A percentile compares a stretch with the other conserved stretches of the same genome.
phyloP scores from a whole-genome alignment of 2,797 vertebrate genomes.

The Rhinatrema bivittatum region DNA sequence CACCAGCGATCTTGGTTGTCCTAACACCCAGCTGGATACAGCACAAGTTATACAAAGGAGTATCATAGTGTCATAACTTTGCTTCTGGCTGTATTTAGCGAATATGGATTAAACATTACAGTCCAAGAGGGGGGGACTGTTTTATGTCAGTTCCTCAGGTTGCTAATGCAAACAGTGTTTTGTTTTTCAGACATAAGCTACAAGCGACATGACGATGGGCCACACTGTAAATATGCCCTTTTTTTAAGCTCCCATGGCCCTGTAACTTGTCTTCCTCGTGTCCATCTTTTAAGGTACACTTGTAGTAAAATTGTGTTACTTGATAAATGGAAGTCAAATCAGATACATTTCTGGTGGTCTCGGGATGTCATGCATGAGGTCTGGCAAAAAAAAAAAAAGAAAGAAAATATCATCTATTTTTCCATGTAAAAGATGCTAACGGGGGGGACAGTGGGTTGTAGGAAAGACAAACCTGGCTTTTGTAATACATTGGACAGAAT shows the following conservation, averaged over 20 bases:
- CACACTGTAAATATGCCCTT: slow-evolving; percentile 90
- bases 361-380: slow-evolving; percentile 32
- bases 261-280: slow-evolving; percentile 81
- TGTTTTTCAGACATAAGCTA: slow-evolving; percentile 65
- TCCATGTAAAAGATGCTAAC: slow-evolving; percentile 39
- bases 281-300: slow-evolving; percentile 73
- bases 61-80: slow-evolving; percentile 12
- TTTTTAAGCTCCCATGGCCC: slow-evolving; percentile 81
- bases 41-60: slow-evolving; percentile 16
- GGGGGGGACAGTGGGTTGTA: no score
- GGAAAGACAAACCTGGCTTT: no score
- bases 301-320: slow-evolving; percentile 80
- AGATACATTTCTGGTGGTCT: slow-evolving; percentile 47
- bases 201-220: slow-evolving; percentile 67
- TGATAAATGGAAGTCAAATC: slow-evolving; percentile 45
- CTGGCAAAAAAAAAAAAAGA: slow-evolving; percentile 44
- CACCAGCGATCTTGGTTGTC: background rate
- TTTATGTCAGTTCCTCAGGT: slow-evolving; percentile 52
- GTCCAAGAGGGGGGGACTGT: slow-evolving; percentile 53
- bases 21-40: slow-evolving; percentile 15
- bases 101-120: slow-evolving; percentile 62
- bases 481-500: no score
- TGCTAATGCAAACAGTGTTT: slow-evolving; percentile 62
- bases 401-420: slow-evolving; percentile 47
- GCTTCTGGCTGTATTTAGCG: slow-evolving; percentile 42